Evolutionary conservation across 2,888 invertebrate genomes (phyloP).

Genomic region (Lasioglossum morio): DNA sequence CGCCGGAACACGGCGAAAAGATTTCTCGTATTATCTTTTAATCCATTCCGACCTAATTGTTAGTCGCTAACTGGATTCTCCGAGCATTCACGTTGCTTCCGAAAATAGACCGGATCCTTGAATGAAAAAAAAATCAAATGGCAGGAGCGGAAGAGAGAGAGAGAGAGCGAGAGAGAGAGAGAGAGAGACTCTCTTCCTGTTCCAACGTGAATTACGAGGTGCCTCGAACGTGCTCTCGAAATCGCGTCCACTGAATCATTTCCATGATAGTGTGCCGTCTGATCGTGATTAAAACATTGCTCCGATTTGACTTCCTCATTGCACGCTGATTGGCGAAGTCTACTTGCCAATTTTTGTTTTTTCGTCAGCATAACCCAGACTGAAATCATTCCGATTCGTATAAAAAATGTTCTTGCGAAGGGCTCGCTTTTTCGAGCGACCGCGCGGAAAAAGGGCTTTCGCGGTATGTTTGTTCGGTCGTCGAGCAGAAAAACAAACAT

Average conservation of each 20-base stretch:
- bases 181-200: not conserved
- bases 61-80: conserved; percentile 40
- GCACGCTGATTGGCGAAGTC: not conserved
- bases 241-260: conserved; percentile 2
- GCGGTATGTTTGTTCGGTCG: not conserved
- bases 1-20: conserved; percentile 21
- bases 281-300: not conserved
- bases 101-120: conserved; percentile 13
- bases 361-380: no score
- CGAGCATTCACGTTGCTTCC: conserved; percentile 18
- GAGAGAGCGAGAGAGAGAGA: not conserved
- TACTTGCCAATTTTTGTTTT: not conserved
- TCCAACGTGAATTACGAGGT: not conserved
- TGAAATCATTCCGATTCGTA: no score
- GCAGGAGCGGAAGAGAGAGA: not conserved
- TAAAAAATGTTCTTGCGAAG: no score
- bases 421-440: no score
- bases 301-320: not conserved
- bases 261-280: not conserved
- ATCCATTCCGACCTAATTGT: conserved; percentile 47
- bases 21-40: conserved; percentile 40
- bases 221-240: conserved; percentile 1
- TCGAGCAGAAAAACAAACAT: not conserved
- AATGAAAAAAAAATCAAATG: not conserved
- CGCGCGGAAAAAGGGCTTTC: not conserved